Percentiles rank a stretch among this genome's conserved stretches.
phyloP scores from a whole-genome alignment of 2,113 vertebrate species.

The Gobius niger region DNA sequence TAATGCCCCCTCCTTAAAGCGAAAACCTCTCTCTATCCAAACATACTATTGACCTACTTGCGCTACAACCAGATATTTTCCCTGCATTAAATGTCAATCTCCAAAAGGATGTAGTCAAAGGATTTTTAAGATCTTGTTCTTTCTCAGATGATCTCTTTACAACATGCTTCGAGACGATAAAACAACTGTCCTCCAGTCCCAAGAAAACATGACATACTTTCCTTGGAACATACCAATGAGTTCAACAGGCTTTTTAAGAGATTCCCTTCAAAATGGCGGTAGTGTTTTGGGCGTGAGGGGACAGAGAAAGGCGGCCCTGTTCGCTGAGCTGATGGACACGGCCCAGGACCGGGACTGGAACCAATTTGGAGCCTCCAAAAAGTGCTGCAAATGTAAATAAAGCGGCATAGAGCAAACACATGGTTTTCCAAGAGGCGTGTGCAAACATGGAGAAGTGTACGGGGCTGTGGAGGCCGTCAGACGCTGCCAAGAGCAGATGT shows the following conservation, averaged over 20 bases:
- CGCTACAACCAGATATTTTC: too few species aligned
- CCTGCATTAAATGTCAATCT: too few species aligned
- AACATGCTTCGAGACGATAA: not conserved
- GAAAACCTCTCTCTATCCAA: too few species aligned
- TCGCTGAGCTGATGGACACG: constrained; percentile 74
- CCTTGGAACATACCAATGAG: constrained; percentile 32
- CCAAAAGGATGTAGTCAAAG: too few species aligned
- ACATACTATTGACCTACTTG: too few species aligned
- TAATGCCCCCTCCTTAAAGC: too few species aligned
- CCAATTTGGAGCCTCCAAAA: constrained; percentile 77
- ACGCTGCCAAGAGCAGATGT: constrained; percentile 23
- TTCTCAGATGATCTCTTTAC: constrained; percentile 34
- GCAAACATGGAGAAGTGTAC: constrained; percentile 62
- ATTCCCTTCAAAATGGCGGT: constrained; percentile 70
- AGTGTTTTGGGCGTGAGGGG: constrained; percentile 50
- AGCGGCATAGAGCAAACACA: constrained; percentile 76
- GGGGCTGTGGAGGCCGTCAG: constrained; percentile 53
- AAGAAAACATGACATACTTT: constrained; percentile 3
- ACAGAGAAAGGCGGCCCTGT: constrained; percentile 65
- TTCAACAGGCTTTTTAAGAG: constrained; percentile 47
- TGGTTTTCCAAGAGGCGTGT: constrained; percentile 60
- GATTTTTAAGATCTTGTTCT: not conserved
- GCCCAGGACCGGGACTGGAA: constrained; percentile 78
- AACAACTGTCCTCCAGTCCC: not conserved
- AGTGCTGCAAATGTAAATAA: constrained; percentile 78